Percentiles rank a stretch among this genome's conserved stretches.
Evolutionary conservation across 2,888 invertebrate genomes (phyloP).

Genomic region (Limnephilus auricula): DNA sequence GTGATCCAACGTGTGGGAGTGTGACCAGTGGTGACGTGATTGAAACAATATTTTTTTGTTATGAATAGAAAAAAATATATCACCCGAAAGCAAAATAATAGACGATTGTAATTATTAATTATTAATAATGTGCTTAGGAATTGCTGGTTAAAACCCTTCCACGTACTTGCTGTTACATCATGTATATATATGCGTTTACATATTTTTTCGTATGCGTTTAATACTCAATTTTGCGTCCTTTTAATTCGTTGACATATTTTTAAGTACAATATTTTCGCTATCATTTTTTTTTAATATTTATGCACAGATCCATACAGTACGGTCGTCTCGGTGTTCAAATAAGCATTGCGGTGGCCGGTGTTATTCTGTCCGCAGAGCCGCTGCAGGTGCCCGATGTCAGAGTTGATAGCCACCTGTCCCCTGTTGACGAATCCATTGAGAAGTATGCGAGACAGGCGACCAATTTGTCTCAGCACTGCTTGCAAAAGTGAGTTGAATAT

Average conservation of each 20-base stretch:
- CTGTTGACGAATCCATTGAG: constrained; percentile 37
- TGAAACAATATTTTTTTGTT: no score
- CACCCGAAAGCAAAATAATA: no score
- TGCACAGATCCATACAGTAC: constrained; percentile 56
- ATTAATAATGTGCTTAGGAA: no score
- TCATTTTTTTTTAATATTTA: not conserved
- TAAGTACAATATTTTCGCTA: not conserved
- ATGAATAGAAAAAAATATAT: no score
- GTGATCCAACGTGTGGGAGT: no score
- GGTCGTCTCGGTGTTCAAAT: constrained; percentile 61
- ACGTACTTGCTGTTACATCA: no score
- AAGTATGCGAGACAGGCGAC: not conserved
- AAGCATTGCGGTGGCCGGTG: constrained; percentile 36
- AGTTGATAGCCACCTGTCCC: constrained; percentile 36
- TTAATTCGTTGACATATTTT: not conserved
- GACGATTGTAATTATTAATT: no score
- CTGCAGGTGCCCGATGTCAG: not conserved
- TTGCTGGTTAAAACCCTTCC: no score
- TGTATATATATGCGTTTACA: no score
- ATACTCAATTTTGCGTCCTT: not conserved
- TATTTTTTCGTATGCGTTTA: no score
- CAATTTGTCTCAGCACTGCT: constrained; percentile 39
- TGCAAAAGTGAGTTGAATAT: constrained; percentile 28
- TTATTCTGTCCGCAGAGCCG: constrained; percentile 16
- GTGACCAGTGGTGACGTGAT: no score